Evolutionary conservation across 2,113 vertebrate species (phyloP).

Genomic region (Chunga burmeisteri): DNA sequence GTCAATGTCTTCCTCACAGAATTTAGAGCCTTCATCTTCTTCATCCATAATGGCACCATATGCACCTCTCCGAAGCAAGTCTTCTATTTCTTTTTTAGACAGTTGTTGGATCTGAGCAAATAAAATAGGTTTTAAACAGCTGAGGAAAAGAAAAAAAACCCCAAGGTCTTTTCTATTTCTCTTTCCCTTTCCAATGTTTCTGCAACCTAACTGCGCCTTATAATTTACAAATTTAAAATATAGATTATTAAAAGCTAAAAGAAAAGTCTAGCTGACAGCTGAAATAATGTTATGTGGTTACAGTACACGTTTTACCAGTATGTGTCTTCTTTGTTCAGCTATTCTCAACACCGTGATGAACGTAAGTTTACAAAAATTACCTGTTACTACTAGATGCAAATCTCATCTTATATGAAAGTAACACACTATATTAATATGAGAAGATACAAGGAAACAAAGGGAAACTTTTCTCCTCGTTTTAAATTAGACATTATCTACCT

Average conservation of each 20-base stretch:
- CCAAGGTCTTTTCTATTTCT: not conserved
- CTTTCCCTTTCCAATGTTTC: not conserved
- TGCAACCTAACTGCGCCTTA: not conserved
- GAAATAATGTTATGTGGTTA: not conserved
- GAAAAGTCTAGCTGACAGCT: not conserved
- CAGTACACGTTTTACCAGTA: not conserved
- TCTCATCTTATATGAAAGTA: not conserved
- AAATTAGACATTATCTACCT: not conserved
- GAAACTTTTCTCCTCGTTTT: not conserved
- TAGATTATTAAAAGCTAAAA: not conserved
- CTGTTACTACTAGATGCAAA: not conserved
- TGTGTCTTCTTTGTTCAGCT: not conserved
- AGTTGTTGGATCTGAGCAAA: constrained; percentile 86
- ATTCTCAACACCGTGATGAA: not conserved
- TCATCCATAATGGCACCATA: constrained; percentile 99
- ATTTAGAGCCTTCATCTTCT: constrained; percentile 97
- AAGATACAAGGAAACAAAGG: not conserved
- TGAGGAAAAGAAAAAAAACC: not conserved
- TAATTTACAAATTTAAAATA: not conserved
- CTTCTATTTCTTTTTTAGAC: constrained; percentile 98
- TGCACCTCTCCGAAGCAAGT: constrained; percentile 91
- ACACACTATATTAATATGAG: not conserved
- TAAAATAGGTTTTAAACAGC: not conserved
- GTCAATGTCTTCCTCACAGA: constrained; percentile 98
- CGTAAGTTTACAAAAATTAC: accelerated